phyloP scores from a whole-genome alignment of 2,888 invertebrate species.

The Geophilus truncorum region DNA sequence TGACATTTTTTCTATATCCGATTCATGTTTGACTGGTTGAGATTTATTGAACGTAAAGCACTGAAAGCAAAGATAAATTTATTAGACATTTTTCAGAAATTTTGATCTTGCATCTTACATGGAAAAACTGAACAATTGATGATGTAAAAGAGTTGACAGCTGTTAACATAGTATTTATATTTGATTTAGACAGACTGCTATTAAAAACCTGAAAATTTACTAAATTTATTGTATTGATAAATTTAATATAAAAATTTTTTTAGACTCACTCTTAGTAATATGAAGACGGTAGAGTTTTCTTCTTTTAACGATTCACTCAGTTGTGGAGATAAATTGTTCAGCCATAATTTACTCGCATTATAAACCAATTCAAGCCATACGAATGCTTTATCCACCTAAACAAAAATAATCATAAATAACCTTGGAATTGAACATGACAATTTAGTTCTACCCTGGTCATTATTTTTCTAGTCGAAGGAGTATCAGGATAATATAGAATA shows the following conservation, averaged over 20 bases:
- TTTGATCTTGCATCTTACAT: not conserved
- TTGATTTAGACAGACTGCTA: no score
- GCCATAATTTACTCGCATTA: not conserved
- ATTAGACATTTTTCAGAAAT: not conserved
- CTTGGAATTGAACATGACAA: not conserved
- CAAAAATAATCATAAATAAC: not conserved
- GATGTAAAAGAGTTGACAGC: no score
- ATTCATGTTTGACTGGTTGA: constrained; percentile 12
- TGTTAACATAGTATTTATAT: no score
- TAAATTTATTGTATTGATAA: not conserved
- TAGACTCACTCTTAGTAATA: not conserved
- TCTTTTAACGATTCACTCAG: not conserved
- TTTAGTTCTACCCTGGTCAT: not conserved
- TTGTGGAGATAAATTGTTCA: not conserved
- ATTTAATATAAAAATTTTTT: not conserved
- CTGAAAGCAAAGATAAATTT: constrained; percentile 25
- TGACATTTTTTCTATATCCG: not conserved
- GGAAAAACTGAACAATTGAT: no score
- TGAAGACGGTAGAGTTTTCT: not conserved
- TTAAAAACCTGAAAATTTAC: no score
- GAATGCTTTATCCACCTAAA: constrained; percentile 1
- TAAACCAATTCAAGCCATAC: not conserved
- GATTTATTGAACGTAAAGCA: constrained; percentile 35
- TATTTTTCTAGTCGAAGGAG: not conserved
- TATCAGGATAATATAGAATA: constrained; percentile 20